phyloP scores from a whole-genome alignment of 2,113 vertebrate species.

The Clarias macrocephalus region DNA sequence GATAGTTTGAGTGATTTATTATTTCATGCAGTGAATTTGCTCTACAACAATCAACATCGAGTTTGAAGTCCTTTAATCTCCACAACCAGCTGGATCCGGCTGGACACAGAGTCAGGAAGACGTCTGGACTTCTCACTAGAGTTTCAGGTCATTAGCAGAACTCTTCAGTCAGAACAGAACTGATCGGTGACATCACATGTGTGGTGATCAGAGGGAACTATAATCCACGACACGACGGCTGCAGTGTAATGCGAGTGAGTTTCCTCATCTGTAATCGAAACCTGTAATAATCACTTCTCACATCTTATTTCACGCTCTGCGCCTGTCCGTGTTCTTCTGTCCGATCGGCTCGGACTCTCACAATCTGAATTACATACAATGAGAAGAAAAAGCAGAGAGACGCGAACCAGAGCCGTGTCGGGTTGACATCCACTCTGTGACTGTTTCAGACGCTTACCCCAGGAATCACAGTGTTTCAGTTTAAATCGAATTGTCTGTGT shows the following conservation, averaged over 20 bases:
- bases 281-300: background rate
- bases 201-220: too few relatives aligned
- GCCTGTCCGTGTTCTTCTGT: background rate
- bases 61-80: too few relatives aligned
- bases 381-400: background rate
- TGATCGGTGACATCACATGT: too few relatives aligned
- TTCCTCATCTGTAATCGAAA: conserved; percentile 25
- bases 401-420: background rate
- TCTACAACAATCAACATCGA: too few relatives aligned
- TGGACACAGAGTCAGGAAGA: too few relatives aligned
- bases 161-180: too few relatives aligned
- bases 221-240: too few relatives aligned
- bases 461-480: background rate
- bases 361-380: background rate
- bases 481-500: background rate
- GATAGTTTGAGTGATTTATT: too few relatives aligned
- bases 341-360: background rate
- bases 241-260: background rate
- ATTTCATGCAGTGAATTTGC: too few relatives aligned
- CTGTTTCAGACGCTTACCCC: background rate
- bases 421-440: background rate
- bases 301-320: background rate
- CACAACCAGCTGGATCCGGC: too few relatives aligned
- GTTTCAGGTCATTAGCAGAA: too few relatives aligned
- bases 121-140: too few relatives aligned